Evolutionary conservation across 2,113 vertebrate genomes (phyloP), one percentile per base, ranked within the genome.

Genomic region (Psilopsiagon aurifrons): DNA sequence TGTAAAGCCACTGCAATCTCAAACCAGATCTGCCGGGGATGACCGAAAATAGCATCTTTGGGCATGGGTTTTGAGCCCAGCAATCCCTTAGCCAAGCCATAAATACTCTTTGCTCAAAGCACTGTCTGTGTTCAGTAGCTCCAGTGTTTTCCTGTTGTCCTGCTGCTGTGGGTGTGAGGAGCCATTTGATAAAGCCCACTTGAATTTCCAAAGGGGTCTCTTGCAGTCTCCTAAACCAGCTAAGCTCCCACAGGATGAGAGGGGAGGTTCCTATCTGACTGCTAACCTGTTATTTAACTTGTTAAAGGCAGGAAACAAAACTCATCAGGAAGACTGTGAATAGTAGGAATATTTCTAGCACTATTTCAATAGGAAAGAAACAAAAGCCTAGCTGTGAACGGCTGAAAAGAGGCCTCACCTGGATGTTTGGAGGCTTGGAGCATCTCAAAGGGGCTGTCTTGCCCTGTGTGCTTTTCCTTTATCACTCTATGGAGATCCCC

Each of bases 271-370:
- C 55, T 13, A 2, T 4, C 0, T 7, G 20, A 13, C 23, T 83
- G 39, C 31, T 57, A 43, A 4, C 25, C 9, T 0, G 0, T 20
- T 47, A 3, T 18, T 60, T 83, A 52, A 10, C 9, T 5, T 33
- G 29, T 11, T 35, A 13, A 75, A 43, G 39, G 11, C 44, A 52
- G 64, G 41, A 69, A 83, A 35, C 2, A 12, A 70, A 57, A 27
- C 1, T 1, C 55, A 75, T 1, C 12, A 5, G 76, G 29, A 74
- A 77, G 54, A 13, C 33, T 17, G 25, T 13, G 37, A 92, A 62
- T 3, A 29, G 59, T 1, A 44, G 35, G 35, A 47, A 49, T 59
- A 43, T 66, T 89, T 52, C 84, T 73, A 46, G 41, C 7, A 18
- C 1, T 33, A 27, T 90, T 75, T 54, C 18, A 54, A 31, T 5